Evolutionary conservation across 2,888 invertebrate genomes (phyloP).

Genomic region (Drosophila ustulata): DNA sequence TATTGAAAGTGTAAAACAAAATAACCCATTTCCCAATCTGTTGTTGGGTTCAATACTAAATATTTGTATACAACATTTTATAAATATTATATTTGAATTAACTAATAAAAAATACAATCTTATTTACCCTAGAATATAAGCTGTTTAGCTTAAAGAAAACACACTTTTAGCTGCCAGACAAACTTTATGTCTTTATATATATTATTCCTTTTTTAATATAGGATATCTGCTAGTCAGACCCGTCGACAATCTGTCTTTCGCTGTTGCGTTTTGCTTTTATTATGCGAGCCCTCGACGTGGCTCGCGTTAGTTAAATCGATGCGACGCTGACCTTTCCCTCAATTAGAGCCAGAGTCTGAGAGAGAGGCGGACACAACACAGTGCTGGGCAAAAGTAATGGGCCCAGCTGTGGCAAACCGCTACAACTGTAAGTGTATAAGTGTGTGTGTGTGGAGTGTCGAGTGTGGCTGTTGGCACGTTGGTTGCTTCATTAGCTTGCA

Average conservation of each 20-base stretch:
- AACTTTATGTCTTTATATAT: too few relatives aligned
- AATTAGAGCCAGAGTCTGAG: constrained; percentile 54
- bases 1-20: too few relatives aligned
- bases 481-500: constrained; percentile 55
- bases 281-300: constrained; percentile 36
- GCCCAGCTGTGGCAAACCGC: constrained; percentile 20
- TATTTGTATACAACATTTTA: too few relatives aligned
- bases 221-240: constrained; percentile 20
- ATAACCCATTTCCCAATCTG: too few relatives aligned
- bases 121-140: too few relatives aligned
- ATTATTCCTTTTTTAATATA: background rate
- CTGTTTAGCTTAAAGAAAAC: too few relatives aligned
- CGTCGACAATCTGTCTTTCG: background rate
- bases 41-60: too few relatives aligned
- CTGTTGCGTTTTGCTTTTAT: constrained; percentile 30
- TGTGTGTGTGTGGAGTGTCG: constrained; percentile 3
- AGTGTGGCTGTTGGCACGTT: constrained; percentile 45
- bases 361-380: constrained; percentile 28
- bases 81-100: too few relatives aligned
- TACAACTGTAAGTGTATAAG: background rate
- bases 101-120: too few relatives aligned
- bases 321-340: constrained; percentile 75
- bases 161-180: too few relatives aligned
- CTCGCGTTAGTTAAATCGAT: constrained; percentile 68
- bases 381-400: constrained; percentile 59